Base-by-base conservation (phyloP, 2,797 vertebrate genomes). In the Scyliorhinus canicula region DNA sequence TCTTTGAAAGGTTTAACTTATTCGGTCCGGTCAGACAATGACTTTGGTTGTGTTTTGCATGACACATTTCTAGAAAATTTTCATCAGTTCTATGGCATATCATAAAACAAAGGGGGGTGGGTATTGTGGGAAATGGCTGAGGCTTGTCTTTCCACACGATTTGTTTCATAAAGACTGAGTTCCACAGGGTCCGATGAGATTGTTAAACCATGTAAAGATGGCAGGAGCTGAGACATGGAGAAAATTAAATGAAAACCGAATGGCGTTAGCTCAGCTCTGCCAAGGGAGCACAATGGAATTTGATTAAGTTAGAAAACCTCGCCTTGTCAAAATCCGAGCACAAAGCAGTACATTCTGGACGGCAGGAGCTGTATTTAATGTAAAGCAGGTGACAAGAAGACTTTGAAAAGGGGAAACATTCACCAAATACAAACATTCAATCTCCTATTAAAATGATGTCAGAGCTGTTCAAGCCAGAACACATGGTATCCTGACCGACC, bases 311-410 rank as follows among this genome's bases (percentile, higher is more conserved):
- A 95, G 95, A 88, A 95, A 95, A 77, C 55, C 63, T 24, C 86
- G 88, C 77, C 55, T 65, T 95, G 88, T 95, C 93, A 71, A 79
- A 86, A 88, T 91, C 93, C 77, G 94, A 95, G 95, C 85, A 93
- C 86, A 94, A 94, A 95, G 93, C 95, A 93, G 84, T 95, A 95
- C 77, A 90, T 74, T 95, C 65, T 90, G 67, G 65, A 57, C 69
- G 82, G 93, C 74, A 95, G 95, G 95, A 95, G 67, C 77, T 93
- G 95, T 40, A 63, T 93, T 74, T 95, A 95, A 95, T 95, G 44
- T 55, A 69, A 95, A 95, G 95, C 95, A 95, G 95, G 77, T 95
- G 95, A 55, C 40, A 69, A 31, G 40, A 93, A 95, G 28, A 21
- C 50, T 95, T 52, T 69, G 88, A 91, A 91, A 91, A 86, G 91